Base-by-base conservation (phyloP, 2,797 vertebrate genomes). In the Oryzias dopingdopingensis region DNA sequence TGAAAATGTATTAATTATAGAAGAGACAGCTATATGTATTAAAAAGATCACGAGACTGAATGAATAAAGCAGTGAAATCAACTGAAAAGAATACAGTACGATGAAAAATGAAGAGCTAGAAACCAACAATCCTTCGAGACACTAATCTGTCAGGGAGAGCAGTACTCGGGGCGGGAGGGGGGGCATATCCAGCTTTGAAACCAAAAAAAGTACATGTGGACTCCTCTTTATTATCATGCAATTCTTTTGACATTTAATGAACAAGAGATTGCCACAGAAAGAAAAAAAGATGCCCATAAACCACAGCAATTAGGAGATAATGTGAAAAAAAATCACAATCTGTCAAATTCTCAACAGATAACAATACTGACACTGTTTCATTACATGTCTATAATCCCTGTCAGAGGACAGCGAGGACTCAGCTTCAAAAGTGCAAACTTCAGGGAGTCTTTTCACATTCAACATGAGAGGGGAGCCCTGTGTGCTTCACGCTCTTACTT, bases 1-100 rank as follows among this genome's bases (percentile, higher is more conserved):
- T 90, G 86, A 88, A 91, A 91, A 91, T 89, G 83, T 88, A 85
- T 88, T 87, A 82, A 87, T 85, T 77, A 88, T 84, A 62, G 72
- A 86, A 86, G 83, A 89, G 80, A 89, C 66, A 87, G 70, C 72
- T 81, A 74, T 80, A 85, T 86, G 82, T 79, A 83, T 83, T 79
- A 75, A 86, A 89, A 87, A 85, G 71, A 82, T 82, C 80, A 91
- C 81, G 83, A 90, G 88, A 92, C 88, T 86, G 70, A 77, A 84
- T 86, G 72, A 73, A 81, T 81, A 70, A 86, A 81, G 81, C 77
- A 52, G 70, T 82, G 73, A 85, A 80, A 77, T 72, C 51, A 85
- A 86, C 76, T 53, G 56, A 82, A 83, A 75, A 67, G 17, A 82
- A 84, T 80, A 80, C 76, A 85, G 80, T 68, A 84, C 67, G 78